Conservation (phyloP, 2,797 vertebrate species). For the Spinus olivaceus region DNA sequence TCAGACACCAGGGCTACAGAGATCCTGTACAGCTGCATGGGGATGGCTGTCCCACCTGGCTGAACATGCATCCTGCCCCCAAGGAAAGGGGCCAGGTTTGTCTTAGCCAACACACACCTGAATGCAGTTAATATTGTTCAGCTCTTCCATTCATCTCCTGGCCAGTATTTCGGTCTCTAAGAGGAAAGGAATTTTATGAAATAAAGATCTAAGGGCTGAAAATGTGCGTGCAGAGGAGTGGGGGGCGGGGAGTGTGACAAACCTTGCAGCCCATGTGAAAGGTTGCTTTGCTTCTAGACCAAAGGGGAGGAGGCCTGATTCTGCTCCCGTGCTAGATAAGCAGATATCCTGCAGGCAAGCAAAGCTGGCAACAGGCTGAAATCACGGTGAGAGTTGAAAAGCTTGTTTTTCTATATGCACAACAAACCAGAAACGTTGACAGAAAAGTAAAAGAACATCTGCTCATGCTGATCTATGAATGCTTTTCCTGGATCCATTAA, state of each 20-base stretch:
- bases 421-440: slow-evolving; percentile 35
- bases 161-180: neutral
- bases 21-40: neutral
- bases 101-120: slow-evolving; percentile 26
- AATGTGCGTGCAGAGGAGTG: neutral
- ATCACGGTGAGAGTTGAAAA: slow-evolving; percentile 35
- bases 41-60: accelerated
- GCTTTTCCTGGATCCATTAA: slow-evolving; percentile 47
- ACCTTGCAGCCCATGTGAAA: neutral
- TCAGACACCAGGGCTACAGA: neutral
- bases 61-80: neutral
- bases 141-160: slow-evolving; percentile 13
- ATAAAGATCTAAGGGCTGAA: slow-evolving; percentile 33
- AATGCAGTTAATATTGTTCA: slow-evolving; percentile 32
- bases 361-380: slow-evolving; percentile 51
- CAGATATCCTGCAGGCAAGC: slow-evolving; percentile 60
- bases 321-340: slow-evolving; percentile 2
- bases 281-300: slow-evolving; percentile 14
- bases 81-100: neutral
- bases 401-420: slow-evolving; percentile 51
- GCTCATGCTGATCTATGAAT: slow-evolving; percentile 23
- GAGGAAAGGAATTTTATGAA: slow-evolving; percentile 45
- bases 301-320: slow-evolving; percentile 27
- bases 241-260: neutral
- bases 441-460: slow-evolving; percentile 53